Evolutionary conservation across 2,888 invertebrate genomes (phyloP).

Genomic region (Synanthedon myopaeformis): DNA sequence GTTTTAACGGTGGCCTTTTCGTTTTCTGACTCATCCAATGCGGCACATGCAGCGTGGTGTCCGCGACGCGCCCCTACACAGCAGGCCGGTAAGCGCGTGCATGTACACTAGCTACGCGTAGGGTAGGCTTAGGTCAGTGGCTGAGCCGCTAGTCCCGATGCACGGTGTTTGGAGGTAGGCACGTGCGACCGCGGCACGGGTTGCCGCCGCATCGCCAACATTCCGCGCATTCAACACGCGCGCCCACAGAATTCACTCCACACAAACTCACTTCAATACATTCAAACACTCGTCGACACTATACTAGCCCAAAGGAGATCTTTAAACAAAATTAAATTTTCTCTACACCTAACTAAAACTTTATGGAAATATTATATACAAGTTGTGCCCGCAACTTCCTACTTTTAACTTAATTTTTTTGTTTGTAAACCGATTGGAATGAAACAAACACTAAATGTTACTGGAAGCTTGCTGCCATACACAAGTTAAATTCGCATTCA

Average conservation of each 20-base stretch:
- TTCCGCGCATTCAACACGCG: slow-evolving; percentile 56
- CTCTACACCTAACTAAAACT: no score
- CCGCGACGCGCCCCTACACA: slow-evolving; percentile 39
- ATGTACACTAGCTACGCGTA: slow-evolving; percentile 7
- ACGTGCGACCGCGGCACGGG: slow-evolving; percentile 24
- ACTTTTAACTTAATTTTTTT: no score
- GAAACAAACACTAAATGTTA: no score
- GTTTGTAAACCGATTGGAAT: no score
- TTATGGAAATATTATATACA: no score
- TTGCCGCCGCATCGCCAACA: slow-evolving; percentile 39
- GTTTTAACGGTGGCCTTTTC: slow-evolving; percentile 41
- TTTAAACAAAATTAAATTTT: no score
- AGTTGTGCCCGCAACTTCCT: no score
- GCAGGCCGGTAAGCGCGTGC: slow-evolving; percentile 40
- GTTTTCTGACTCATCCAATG: slow-evolving; percentile 65
- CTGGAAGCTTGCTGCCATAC: no score
- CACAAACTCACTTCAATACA: slow-evolving; percentile 24
- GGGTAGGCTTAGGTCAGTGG: neutral
- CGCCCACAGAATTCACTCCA: slow-evolving; percentile 58
- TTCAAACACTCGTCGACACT: neutral
- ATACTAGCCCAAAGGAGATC: no score
- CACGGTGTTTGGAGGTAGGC: slow-evolving; percentile 13
- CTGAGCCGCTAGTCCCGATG: slow-evolving; percentile 1
- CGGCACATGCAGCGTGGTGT: slow-evolving; percentile 52
- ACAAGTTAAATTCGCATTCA: no score